Evolutionary conservation across 2,888 invertebrate species (phyloP).

Genomic region (Apoderus coryli): DNA sequence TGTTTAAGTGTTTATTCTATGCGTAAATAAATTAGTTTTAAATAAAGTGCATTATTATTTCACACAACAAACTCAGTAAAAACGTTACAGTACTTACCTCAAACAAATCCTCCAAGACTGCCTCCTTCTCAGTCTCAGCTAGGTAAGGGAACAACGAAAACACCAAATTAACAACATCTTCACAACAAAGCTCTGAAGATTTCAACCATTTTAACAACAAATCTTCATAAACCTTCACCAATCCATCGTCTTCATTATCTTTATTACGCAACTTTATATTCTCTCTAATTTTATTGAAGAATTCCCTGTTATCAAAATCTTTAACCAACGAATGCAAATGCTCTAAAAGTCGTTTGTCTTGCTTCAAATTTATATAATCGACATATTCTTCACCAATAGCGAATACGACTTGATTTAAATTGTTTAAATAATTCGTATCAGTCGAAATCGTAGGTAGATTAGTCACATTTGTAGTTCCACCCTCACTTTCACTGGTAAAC

Average conservation of each 20-base stretch:
- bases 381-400: slow-evolving; percentile 40
- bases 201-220: slow-evolving; percentile 35
- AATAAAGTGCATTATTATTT: too few species aligned
- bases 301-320: slow-evolving; percentile 39
- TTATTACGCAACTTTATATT: slow-evolving; percentile 18
- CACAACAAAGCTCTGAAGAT: slow-evolving; percentile 36
- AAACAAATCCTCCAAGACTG: slow-evolving; percentile 39
- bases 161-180: slow-evolving; percentile 43
- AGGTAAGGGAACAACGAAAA: slow-evolving; percentile 45
- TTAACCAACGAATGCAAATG: slow-evolving; percentile 39
- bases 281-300: slow-evolving; percentile 35
- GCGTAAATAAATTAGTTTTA: too few species aligned
- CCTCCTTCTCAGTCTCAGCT: slow-evolving; percentile 37
- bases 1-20: too few species aligned
- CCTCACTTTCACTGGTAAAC: slow-evolving; percentile 28
- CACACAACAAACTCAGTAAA: too few species aligned
- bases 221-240: slow-evolving; percentile 23
- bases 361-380: slow-evolving; percentile 34
- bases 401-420: slow-evolving; percentile 35
- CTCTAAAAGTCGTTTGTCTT: slow-evolving; percentile 35
- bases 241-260: slow-evolving; percentile 16
- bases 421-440: slow-evolving; percentile 30
- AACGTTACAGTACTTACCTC: too few species aligned
- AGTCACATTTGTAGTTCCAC: too few species aligned
- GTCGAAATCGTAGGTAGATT: slow-evolving; percentile 10